Evolutionary conservation across 2,113 vertebrate species (phyloP).

Genomic region (Sialia sialis): DNA sequence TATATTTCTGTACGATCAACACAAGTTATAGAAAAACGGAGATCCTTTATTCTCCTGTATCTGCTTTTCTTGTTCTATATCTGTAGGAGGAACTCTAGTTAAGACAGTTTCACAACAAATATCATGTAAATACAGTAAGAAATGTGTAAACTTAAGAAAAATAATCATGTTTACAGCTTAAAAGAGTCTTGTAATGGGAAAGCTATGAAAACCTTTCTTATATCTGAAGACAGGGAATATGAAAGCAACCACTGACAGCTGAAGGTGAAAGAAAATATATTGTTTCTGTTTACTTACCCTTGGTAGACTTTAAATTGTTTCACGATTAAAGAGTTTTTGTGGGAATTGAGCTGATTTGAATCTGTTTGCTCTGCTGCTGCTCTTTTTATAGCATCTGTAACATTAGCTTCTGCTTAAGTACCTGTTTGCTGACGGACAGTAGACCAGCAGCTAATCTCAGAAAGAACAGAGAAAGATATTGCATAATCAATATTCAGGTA

Average conservation of each 20-base stretch:
- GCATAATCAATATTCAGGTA: slow-evolving; percentile 10
- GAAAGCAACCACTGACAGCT: not conserved
- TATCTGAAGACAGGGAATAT: not conserved
- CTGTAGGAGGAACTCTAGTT: not conserved
- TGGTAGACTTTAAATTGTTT: slow-evolving; percentile 39
- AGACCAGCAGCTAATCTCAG: slow-evolving; percentile 14
- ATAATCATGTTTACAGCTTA: not conserved
- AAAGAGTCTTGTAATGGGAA: not conserved
- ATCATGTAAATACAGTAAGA: not conserved
- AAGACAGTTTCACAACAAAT: not conserved
- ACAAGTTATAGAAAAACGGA: not conserved
- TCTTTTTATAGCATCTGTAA: slow-evolving; percentile 20
- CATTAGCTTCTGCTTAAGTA: slow-evolving; percentile 12
- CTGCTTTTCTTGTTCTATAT: not conserved
- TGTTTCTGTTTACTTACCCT: slow-evolving; percentile 26
- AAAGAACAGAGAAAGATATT: slow-evolving; percentile 11
- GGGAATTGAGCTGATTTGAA: slow-evolving; percentile 29
- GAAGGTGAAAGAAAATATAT: slow-evolving; percentile 23
- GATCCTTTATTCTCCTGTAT: not conserved
- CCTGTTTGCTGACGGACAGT: slow-evolving; percentile 18
- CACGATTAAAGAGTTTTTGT: slow-evolving; percentile 18
- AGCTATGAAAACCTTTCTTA: not conserved
- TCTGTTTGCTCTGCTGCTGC: not conserved
- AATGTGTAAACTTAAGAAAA: not conserved
- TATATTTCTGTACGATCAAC: not conserved